phyloP scores from a whole-genome alignment of 1,140 invertebrate genomes.

The Lepidurus packardi region DNA sequence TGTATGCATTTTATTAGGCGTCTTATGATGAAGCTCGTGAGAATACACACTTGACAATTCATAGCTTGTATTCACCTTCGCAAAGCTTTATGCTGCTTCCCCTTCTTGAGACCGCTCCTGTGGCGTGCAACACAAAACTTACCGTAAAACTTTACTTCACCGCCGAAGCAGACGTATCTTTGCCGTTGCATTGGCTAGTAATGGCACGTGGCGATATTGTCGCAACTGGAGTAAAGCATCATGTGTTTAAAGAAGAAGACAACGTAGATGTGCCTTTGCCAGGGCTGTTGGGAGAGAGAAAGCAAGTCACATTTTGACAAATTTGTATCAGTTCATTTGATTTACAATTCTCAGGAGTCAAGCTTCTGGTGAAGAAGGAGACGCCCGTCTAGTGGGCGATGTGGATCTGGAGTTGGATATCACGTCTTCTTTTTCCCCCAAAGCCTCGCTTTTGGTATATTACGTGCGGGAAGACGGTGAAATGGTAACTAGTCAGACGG shows the following conservation, averaged over 20 bases:
- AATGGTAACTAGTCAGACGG: slow-evolving; percentile 54
- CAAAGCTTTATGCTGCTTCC: slow-evolving; percentile 39
- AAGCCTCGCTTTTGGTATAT: slow-evolving; percentile 57
- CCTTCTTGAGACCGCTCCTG: slow-evolving; percentile 23
- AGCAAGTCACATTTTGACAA: background rate
- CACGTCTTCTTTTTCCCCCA: slow-evolving; percentile 39
- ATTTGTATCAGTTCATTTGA: background rate
- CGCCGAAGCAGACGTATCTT: slow-evolving; percentile 27
- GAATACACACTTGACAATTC: slow-evolving; percentile 1
- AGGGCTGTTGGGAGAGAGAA: background rate
- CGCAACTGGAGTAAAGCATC: slow-evolving; percentile 36
- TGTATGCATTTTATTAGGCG: background rate
- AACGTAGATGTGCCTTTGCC: slow-evolving; percentile 29
- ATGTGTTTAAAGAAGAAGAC: slow-evolving; percentile 41
- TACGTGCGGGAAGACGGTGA: slow-evolving; percentile 68
- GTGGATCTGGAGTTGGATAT: slow-evolving; percentile 37
- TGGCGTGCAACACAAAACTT: background rate
- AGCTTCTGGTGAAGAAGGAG: background rate
- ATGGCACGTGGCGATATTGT: slow-evolving; percentile 40
- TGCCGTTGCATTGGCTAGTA: slow-evolving; percentile 29
- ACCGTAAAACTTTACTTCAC: slow-evolving; percentile 32
- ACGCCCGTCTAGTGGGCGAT: slow-evolving; percentile 40
- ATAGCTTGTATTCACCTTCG: slow-evolving; percentile 44
- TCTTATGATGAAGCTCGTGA: background rate
- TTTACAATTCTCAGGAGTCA: background rate